Base-by-base conservation (phyloP, 2,113 vertebrate genomes). In the Empidonax traillii region DNA sequence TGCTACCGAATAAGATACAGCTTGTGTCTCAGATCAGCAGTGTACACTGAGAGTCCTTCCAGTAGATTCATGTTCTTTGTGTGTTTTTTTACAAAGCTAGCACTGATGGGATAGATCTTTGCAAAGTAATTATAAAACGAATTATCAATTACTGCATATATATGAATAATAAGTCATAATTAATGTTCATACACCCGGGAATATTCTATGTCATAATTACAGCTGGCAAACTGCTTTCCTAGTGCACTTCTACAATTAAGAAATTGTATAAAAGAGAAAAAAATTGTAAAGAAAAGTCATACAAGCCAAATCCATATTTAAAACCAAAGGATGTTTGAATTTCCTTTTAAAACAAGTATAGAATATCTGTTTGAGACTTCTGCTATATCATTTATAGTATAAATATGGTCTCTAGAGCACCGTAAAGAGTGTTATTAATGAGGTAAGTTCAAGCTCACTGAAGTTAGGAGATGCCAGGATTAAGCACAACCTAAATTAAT, bases 81-180 rank as follows among this genome's bases (percentile, higher is more conserved):
- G 15, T n/a, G 9, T 6, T 58, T 89, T 59, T 79, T 31, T 16
- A 61, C 68, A 78, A 77, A 93, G 16, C 47, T 71, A 65, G 46
- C 39, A 75, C 2, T 5, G n/a, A 75, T 67, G 35, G 76, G 39
- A 52, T 81, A 84, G 35, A 52, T 89, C 33, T 47, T 58, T 78
- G 58, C 37, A 62, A 94, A 87, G 30, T 80, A 91, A 78, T 92
- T 91, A 82, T 33, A 41, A 87, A 84, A 67, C 25, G 14, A 80
- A 74, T n/a, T 27, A 86, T 90, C 44, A 44, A 15, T 74, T 87
- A 78, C 87, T 84, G 47, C 27, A 41, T 87, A 52, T 87, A 52
- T 78, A 52, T 92, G 92, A 92, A 52, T 67, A 93, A 74, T 22
- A 68, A 65, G n/a, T 74, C 10, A 47, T 87, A 94, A 92, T 93